A percentile compares a stretch with the other conserved stretches of the same genome.
phyloP scores from a whole-genome alignment of 2,888 invertebrate genomes.

The Coenonympha glycerion region DNA sequence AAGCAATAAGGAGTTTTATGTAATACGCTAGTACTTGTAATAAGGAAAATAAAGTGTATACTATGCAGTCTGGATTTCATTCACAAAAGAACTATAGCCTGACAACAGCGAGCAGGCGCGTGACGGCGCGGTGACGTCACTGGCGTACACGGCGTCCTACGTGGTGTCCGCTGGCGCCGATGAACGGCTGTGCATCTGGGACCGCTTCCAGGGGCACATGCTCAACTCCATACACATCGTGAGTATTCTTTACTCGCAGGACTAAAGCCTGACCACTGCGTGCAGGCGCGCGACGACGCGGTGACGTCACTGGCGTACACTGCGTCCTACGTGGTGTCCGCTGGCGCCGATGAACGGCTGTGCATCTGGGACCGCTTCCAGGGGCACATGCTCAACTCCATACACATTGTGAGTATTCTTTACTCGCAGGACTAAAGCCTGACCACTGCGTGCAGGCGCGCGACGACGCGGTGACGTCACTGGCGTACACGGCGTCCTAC shows the following conservation, averaged over 20 bases:
- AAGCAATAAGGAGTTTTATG: too few relatives aligned
- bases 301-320: constrained; percentile 91
- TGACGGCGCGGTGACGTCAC: constrained; percentile 88
- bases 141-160: constrained; percentile 93
- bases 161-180: constrained; percentile 94
- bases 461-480: constrained; percentile 88
- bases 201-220: constrained; percentile 94
- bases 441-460: constrained; percentile 95
- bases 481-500: constrained; percentile 93
- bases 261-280: too few relatives aligned
- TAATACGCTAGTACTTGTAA: too few relatives aligned
- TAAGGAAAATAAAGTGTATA: too few relatives aligned
- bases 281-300: constrained; percentile 93
- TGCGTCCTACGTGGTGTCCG: constrained; percentile 92
- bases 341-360: constrained; percentile 92
- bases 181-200: constrained; percentile 95
- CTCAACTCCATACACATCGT: constrained; percentile 82
- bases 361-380: constrained; percentile 98
- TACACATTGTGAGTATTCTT: constrained; percentile 62
- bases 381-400: constrained; percentile 91
- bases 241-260: constrained; percentile 35
- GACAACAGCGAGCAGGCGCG: constrained; percentile 95
- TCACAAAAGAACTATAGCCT: too few relatives aligned
- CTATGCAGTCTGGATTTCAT: too few relatives aligned
- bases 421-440: too few relatives aligned